Conservation (phyloP, 64 coral and sea anemone genomes). For the Montipora capricornis region DNA sequence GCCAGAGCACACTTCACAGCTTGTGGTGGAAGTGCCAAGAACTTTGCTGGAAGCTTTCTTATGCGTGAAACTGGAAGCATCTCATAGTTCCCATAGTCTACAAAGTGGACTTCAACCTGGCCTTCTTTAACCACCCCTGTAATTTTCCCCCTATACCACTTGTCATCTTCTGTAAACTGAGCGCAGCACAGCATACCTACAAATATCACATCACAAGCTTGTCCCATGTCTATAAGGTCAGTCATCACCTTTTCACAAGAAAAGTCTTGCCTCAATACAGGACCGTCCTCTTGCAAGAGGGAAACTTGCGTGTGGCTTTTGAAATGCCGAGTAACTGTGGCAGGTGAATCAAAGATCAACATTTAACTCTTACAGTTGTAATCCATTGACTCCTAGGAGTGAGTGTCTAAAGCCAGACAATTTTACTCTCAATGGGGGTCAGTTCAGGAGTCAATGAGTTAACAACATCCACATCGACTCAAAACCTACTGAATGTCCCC, state of each 20-base stretch:
- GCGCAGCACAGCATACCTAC: constrained; percentile 83
- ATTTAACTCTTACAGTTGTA: no score
- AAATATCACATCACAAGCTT: not conserved
- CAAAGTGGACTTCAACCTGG: constrained; percentile 82
- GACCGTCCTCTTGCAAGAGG: no score
- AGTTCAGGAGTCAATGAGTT: no score
- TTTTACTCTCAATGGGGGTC: no score
- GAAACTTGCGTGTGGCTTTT: no score
- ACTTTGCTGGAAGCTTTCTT: constrained; percentile 69
- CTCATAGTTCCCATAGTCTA: constrained; percentile 92
- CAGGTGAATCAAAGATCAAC: no score
- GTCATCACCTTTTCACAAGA: not conserved
- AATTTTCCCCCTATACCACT: constrained; percentile 84
- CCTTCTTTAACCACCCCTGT: constrained; percentile 69
- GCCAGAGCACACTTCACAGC: constrained; percentile 80
- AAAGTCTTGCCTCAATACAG: not conserved
- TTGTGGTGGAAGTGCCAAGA: constrained; percentile 74
- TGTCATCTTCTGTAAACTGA: constrained; percentile 69
- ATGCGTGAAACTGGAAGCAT: constrained; percentile 59
- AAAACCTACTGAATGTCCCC: no score
- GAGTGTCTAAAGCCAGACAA: no score
- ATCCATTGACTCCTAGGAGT: no score
- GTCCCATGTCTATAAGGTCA: not conserved
- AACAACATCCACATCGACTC: no score
- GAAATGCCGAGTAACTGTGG: no score